Conservation (phyloP, 2,113 vertebrate species). For the Esox niger region DNA sequence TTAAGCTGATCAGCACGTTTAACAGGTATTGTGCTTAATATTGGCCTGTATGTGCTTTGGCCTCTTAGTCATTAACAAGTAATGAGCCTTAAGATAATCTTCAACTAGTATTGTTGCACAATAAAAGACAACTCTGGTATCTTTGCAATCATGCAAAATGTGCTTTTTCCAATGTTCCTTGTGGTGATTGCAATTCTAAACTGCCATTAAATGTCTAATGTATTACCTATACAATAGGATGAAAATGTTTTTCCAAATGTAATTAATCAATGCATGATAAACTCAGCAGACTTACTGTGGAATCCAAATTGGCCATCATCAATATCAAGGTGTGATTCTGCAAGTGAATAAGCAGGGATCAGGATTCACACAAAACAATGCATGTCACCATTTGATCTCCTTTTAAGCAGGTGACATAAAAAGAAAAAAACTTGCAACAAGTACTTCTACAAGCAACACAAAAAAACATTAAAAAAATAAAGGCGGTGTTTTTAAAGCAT, state of each 20-base stretch:
- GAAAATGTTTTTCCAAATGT: not conserved
- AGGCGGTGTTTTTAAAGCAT: not conserved
- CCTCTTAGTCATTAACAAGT: not conserved
- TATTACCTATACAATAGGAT: not conserved
- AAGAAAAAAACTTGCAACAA: not conserved
- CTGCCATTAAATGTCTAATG: not conserved
- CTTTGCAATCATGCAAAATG: not conserved
- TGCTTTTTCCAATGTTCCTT: not conserved
- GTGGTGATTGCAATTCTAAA: not conserved
- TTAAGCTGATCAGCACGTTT: not conserved
- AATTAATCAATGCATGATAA: not conserved
- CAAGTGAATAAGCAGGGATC: slow-evolving; percentile 56
- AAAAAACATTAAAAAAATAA: not conserved
- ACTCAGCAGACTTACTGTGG: slow-evolving; percentile 81
- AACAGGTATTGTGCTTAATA: not conserved
- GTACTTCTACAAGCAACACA: slow-evolving; percentile 12
- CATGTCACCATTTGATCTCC: too few relatives aligned
- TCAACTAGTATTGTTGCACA: not conserved
- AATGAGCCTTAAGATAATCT: not conserved
- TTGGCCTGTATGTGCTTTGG: too few relatives aligned
- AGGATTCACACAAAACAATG: not conserved
- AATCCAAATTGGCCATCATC: slow-evolving; percentile 89
- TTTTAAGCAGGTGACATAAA: not conserved
- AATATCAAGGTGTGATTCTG: slow-evolving; percentile 76
- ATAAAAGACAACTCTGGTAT: not conserved